These are phyloP conservation scores for Sinocyclocheilus anshuiensis DNA, from an alignment of 2,113 vertebrate species.

Conservation along the genomic window DNA sequence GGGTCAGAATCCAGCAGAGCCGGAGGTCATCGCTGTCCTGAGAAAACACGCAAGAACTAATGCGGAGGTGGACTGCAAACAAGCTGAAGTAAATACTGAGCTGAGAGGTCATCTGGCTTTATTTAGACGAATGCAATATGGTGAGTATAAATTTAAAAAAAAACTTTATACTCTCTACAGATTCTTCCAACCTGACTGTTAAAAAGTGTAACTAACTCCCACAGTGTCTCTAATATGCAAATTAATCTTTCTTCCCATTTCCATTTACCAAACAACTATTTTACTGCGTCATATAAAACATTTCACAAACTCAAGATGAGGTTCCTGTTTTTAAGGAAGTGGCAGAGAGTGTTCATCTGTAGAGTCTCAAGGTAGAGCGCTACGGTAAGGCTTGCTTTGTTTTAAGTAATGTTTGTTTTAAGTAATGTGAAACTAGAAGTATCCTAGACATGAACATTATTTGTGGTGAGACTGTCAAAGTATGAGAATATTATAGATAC, in stretches of 20 bases:
- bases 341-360: background rate
- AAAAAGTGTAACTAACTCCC: background rate
- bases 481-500: too few relatives aligned
- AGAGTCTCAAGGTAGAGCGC: background rate
- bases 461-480: too few relatives aligned
- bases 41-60: constrained; percentile 24
- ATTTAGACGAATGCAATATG: background rate
- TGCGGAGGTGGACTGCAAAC: background rate
- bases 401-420: background rate
- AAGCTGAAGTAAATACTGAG: background rate
- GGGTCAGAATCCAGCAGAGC: background rate
- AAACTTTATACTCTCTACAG: background rate
- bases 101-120: background rate
- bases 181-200: background rate
- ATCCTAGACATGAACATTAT: too few relatives aligned
- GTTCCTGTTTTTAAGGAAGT: background rate
- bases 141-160: background rate
- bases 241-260: background rate
- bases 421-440: background rate
- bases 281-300: background rate
- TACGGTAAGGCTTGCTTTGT: background rate
- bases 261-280: background rate
- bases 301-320: background rate
- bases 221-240: background rate
- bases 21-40: constrained; percentile 23